phyloP scores from a whole-genome alignment of 2,797 vertebrate species.

The Esox masquinongy region DNA sequence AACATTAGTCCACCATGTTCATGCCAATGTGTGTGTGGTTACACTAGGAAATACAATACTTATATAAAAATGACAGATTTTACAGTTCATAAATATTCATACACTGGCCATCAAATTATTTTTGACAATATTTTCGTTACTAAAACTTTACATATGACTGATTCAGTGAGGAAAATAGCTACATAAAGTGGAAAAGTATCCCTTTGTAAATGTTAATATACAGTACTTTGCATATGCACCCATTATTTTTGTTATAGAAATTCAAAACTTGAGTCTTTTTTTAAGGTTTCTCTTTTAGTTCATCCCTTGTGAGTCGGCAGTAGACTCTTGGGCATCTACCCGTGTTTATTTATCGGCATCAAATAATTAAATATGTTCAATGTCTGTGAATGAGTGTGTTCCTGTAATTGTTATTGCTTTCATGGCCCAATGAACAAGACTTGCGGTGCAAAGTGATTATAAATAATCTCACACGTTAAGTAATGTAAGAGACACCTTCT shows the following conservation, averaged over 20 bases:
- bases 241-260: constrained; percentile 5
- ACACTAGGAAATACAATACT: constrained; percentile 3
- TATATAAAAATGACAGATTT: neutral
- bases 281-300: constrained; percentile 4
- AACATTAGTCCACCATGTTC: neutral
- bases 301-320: neutral
- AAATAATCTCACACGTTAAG: constrained; percentile 7
- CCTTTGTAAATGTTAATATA: neutral
- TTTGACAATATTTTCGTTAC: constrained; percentile 25
- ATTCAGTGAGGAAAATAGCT: constrained; percentile 13
- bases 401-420: constrained; percentile 64
- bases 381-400: neutral
- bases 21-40: constrained; percentile 13
- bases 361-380: neutral
- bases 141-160: constrained; percentile 13
- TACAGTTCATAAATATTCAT: constrained; percentile 6
- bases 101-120: constrained; percentile 13
- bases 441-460: constrained; percentile 40
- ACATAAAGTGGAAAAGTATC: neutral
- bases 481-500: neutral
- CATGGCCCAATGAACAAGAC: constrained; percentile 35
- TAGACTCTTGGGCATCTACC: neutral
- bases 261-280: constrained; percentile 10
- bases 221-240: constrained; percentile 8
- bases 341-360: neutral